These are phyloP conservation scores for Astreopora myriophthalma DNA, from an alignment of 64 coral and sea anemone species.

Conservation along the genomic window DNA sequence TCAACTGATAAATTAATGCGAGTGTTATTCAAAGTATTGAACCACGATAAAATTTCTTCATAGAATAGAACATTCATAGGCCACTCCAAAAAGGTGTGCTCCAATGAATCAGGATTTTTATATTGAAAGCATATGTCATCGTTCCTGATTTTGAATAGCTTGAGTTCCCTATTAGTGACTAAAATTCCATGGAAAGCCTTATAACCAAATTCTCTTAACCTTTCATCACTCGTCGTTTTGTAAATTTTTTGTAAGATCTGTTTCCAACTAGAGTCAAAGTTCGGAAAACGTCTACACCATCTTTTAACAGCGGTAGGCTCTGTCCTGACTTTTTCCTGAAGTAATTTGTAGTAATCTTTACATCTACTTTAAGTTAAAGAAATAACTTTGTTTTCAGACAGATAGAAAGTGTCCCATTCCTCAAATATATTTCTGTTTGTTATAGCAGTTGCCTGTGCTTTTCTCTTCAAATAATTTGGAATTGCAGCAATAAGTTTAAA, in stretches of 20 bases:
- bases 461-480: neutral
- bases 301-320: neutral
- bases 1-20: neutral
- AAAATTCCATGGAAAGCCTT: neutral
- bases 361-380: no score
- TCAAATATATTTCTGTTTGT: neutral
- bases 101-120: neutral
- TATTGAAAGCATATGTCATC: neutral
- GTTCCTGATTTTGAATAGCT: neutral
- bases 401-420: neutral
- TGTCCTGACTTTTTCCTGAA: neutral
- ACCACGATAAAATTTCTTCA: neutral
- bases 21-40: no score
- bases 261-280: neutral
- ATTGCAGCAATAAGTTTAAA: conserved; percentile 1
- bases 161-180: neutral
- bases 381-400: neutral
- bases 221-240: neutral
- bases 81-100: neutral
- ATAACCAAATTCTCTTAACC: neutral
- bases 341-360: no score
- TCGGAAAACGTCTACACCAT: neutral
- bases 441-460: neutral
- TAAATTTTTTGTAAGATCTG: neutral
- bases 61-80: neutral